Percentiles rank a stretch among this genome's conserved stretches.
These are phyloP conservation scores for Gambusia holbrooki DNA, from an alignment of 2,113 vertebrate species.

Conservation along the genomic window DNA sequence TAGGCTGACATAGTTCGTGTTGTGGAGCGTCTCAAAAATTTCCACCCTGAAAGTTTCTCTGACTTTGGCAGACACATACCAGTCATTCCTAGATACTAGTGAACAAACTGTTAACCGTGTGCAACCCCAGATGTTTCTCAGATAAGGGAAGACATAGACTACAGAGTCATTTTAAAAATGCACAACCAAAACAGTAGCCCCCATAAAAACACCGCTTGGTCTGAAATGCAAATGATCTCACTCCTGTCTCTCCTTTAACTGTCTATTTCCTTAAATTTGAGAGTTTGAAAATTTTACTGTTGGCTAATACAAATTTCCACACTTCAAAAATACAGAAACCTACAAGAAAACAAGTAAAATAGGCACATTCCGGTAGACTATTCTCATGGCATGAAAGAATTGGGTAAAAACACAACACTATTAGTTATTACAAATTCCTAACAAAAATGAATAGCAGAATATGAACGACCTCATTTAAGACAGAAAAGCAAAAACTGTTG, in stretches of 20 bases:
- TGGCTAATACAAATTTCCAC: constrained; percentile 15
- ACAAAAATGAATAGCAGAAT: constrained; percentile 4
- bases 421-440: neutral
- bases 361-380: neutral
- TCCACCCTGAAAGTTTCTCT: constrained; percentile 41
- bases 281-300: constrained; percentile 10
- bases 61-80: constrained; percentile 65
- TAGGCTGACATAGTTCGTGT: constrained; percentile 32
- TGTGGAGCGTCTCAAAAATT: constrained; percentile 27
- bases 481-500: neutral
- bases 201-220: neutral
- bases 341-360: neutral
- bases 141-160: constrained; percentile 15
- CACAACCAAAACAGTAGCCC: neutral
- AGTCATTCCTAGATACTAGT: constrained; percentile 69
- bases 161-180: neutral
- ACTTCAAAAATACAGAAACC: neutral
- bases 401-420: neutral
- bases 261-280: constrained; percentile 5
- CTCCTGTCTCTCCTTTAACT: neutral
- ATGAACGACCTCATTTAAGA: neutral
- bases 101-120: constrained; percentile 62
- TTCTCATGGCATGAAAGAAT: neutral
- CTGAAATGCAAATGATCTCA: neutral
- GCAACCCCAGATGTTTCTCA: constrained; percentile 49